Percentiles rank a stretch among this genome's conserved stretches.
phyloP scores from a whole-genome alignment of 2,113 vertebrate species.

The Oryctolagus cuniculus region mOryCun1.1 NC_091433.1:30113501-30114000 shows the following conservation, averaged over 20 bases:
- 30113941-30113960: not conserved
- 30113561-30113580: not conserved
- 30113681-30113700: not conserved
- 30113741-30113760: not conserved
- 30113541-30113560: not conserved
- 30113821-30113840: not conserved
- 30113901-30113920: not conserved
- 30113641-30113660: not conserved
- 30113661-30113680: not conserved
- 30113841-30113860: slow-evolving; percentile 25
- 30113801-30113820: not conserved
- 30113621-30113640: slow-evolving; percentile 18
- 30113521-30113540: not conserved
- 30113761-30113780: not conserved
- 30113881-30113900: not conserved
- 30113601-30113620: not conserved
- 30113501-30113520: not conserved
- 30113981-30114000: not conserved
- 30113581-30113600: not conserved
- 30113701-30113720: not conserved
- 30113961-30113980: not conserved
- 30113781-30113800: not conserved
- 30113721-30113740: not conserved
- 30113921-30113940: slow-evolving; percentile 4
- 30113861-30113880: not conserved